phyloP scores from a whole-genome alignment of 2,797 vertebrate species.

The Nannoperca obscura region DNA sequence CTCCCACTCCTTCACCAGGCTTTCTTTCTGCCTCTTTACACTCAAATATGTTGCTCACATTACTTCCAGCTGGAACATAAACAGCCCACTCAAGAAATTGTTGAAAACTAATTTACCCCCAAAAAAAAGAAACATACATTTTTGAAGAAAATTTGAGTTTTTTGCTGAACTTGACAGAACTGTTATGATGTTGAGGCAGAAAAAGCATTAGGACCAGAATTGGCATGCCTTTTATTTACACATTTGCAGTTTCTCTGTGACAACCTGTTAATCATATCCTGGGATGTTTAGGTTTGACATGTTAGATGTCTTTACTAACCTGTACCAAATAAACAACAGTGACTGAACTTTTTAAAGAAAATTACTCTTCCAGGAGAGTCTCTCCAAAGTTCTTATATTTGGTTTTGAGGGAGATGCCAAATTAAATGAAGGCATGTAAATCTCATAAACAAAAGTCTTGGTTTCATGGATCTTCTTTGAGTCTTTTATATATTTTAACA shows the following conservation, averaged over 20 bases:
- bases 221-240: not conserved
- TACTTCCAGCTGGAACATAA: conserved; percentile 73
- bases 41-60: conserved; percentile 71
- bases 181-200: not conserved
- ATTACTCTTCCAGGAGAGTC: not conserved
- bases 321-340: not conserved
- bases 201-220: not conserved
- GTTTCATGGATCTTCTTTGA: not conserved
- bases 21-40: conserved; percentile 65
- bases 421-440: not conserved
- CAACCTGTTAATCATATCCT: conserved; percentile 8
- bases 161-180: not conserved
- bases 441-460: not conserved
- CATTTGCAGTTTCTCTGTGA: not conserved
- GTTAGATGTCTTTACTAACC: not conserved
- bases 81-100: conserved; percentile 39
- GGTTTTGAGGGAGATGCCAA: not conserved
- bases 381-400: not conserved
- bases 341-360: not conserved
- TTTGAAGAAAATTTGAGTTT: not conserved
- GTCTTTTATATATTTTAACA: not conserved
- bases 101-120: conserved; percentile 28
- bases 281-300: not conserved
- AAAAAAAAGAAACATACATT: not conserved
- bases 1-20: conserved; percentile 72